Conservation (phyloP, 2,888 invertebrate genomes). For the Pyrgus malvae region DNA sequence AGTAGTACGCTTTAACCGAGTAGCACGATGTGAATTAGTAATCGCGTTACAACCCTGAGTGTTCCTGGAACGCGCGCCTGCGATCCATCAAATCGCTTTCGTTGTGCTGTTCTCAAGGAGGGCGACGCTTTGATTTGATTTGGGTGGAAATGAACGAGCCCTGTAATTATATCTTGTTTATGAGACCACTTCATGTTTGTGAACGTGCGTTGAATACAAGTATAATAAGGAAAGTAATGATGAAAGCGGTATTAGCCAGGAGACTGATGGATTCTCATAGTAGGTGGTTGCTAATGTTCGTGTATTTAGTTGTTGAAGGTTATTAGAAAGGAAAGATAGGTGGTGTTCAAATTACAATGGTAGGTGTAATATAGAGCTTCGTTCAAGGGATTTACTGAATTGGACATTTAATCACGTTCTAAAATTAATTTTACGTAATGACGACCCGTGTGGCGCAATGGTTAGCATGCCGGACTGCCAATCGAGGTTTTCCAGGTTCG, state of each 20-base stretch:
- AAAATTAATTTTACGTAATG: too few species aligned
- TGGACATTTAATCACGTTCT: too few species aligned
- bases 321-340: too few species aligned
- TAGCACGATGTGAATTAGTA: neutral
- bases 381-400: too few species aligned
- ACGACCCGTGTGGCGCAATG: too few species aligned
- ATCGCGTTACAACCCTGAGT: slow-evolving; percentile 6
- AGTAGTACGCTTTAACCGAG: too few species aligned
- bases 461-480: too few species aligned
- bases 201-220: neutral
- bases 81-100: slow-evolving; percentile 67
- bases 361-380: too few species aligned
- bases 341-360: too few species aligned
- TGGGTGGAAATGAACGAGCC: slow-evolving; percentile 26
- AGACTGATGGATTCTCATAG: neutral
- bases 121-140: slow-evolving; percentile 26
- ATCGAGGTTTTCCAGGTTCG: too few species aligned
- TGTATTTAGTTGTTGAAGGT: too few species aligned
- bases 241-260: neutral
- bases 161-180: slow-evolving; percentile 24
- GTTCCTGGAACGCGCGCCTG: slow-evolving; percentile 68
- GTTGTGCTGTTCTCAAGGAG: slow-evolving; percentile 31
- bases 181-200: neutral
- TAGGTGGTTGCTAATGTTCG: neutral
- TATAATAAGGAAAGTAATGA: neutral